Base-by-base conservation (phyloP, 2,797 vertebrate genomes). In the Melanogrammus aeglefinus region DNA sequence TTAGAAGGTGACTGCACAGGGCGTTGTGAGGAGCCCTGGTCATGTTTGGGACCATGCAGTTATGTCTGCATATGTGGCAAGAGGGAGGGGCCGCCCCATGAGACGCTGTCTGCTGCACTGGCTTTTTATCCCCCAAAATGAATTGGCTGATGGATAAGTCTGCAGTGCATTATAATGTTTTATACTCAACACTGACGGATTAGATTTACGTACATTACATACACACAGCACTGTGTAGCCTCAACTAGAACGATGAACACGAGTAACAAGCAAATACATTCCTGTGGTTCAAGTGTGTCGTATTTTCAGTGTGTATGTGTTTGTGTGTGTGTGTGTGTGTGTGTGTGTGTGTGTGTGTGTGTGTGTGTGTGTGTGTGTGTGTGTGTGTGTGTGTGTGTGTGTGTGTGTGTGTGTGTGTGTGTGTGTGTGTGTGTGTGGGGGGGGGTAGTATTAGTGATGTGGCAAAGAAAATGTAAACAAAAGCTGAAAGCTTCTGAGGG, bases 111-210 rank as follows among this genome's bases (percentile, higher is more conserved):
- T 72, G 35, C 77, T 83, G 10, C 83, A 86, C 84, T 80, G 85
- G 86, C 73, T 79, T 77, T 79, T 78, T 80, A 83, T 77, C 63
- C 89, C 78, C 82, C 57, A 77, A 81, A 83, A 80, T 84, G 77
- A 86, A 77, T 77, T 79, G 79, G 82, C 79, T 86, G 78, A 41
- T 83, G 77, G 78, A 76, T 75, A 77, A 76, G 77, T 66, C 86
- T 89, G 84, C 71, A 84, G 78, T 77, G 87, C 83, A 89, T 90
- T 88, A 86, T 63, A 2, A 75, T 41, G 72, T 72, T 81, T 76
- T 63, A 36, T 87, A 16, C 87, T 89, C 84, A 69, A 69, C 63
- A 79, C 82, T 89, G 76, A 27, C 63, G 0, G 63, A 24, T 69
- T 33, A 31, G 77, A 83, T 71, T 39, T 9, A 39, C 73, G 31